These are phyloP conservation scores for Xylota sylvarum DNA, from an alignment of 2,888 invertebrate species.

Conservation along the genomic window DNA sequence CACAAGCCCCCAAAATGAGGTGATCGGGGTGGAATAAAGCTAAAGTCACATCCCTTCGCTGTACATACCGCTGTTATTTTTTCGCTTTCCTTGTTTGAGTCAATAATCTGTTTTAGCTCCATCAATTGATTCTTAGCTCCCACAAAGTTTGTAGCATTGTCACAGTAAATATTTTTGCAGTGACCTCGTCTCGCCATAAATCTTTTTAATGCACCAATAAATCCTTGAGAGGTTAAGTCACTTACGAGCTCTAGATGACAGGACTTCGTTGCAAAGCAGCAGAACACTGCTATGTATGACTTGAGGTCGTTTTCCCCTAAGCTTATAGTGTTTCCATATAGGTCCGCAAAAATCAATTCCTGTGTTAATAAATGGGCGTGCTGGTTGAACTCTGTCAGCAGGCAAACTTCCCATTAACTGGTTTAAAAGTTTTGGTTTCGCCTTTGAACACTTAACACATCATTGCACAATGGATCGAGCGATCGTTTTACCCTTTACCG, in stretches of 20 bases:
- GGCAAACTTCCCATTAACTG: conserved; percentile 11
- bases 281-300: background rate
- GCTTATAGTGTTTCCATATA: background rate
- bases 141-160: background rate
- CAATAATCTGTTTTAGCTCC: background rate
- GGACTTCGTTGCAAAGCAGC: too few species aligned
- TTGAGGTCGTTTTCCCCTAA: background rate
- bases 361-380: conserved; percentile 9
- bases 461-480: conserved; percentile 7
- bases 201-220: too few species aligned
- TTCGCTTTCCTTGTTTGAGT: background rate
- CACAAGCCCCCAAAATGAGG: conserved; percentile 25
- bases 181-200: conserved; percentile 14
- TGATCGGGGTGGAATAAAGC: conserved; percentile 19
- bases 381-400: background rate
- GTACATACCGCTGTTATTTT: conserved; percentile 7
- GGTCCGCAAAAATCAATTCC: conserved; percentile 8
- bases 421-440: conserved; percentile 7
- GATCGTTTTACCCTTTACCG: background rate
- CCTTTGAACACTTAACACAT: background rate
- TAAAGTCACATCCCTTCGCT: conserved; percentile 8
- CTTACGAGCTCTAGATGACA: too few species aligned
- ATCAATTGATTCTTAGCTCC: background rate
- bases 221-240: too few species aligned
- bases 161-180: conserved; percentile 23